Evolutionary conservation across 2,797 vertebrate species (phyloP).

Genomic region (Balearica regulorum): DNA sequence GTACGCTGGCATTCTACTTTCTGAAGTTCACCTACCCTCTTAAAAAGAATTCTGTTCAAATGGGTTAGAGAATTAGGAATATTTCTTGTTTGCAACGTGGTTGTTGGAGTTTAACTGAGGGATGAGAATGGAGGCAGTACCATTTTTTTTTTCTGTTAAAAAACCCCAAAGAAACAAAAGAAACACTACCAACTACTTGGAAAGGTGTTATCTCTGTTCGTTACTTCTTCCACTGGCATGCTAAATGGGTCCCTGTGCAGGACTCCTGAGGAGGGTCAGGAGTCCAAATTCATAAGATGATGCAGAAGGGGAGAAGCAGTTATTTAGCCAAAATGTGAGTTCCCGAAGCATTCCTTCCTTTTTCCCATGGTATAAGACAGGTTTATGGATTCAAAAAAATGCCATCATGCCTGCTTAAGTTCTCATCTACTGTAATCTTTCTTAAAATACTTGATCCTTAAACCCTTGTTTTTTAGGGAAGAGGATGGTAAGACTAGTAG

Average conservation of each 20-base stretch:
- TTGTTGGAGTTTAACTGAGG: not conserved
- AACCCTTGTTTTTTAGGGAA: not conserved
- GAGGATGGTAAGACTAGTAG: not conserved
- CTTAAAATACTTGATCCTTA: not conserved
- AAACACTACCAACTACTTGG: not conserved
- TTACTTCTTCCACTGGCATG: not conserved
- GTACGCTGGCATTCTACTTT: not conserved
- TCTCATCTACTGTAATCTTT: not conserved
- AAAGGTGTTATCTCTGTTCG: not conserved
- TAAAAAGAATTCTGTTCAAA: not conserved
- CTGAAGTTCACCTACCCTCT: not conserved
- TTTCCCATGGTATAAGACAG: not conserved
- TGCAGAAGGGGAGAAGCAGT: not conserved
- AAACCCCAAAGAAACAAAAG: rapidly evolving
- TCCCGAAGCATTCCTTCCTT: not conserved
- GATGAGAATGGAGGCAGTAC: not conserved
- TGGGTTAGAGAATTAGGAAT: not conserved
- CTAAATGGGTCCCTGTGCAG: not conserved
- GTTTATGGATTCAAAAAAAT: not conserved
- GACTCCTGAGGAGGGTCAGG: not conserved
- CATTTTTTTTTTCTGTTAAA: not conserved
- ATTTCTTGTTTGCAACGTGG: not conserved
- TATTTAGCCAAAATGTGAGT: not conserved
- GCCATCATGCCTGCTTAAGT: not conserved
- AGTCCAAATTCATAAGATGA: not conserved